Conservation (phyloP, 2,797 vertebrate species). For the Distichodus sexfasciatus region DNA sequence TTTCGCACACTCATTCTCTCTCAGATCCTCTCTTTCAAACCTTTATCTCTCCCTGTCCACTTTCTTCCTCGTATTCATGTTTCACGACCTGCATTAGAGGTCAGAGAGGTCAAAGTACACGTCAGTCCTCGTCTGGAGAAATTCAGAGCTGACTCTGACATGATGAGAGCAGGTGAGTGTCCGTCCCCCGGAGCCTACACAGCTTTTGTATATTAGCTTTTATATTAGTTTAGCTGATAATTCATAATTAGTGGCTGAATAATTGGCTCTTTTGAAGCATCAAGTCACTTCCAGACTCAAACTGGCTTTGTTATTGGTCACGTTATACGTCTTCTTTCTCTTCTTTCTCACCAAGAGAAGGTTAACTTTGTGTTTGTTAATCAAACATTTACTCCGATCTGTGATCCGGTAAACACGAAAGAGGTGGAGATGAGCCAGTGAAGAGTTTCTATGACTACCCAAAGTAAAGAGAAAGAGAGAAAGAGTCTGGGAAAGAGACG, state of each 20-base stretch:
- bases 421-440: not conserved
- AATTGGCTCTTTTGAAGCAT: not conserved
- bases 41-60: conserved; percentile 46
- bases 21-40: conserved; percentile 1
- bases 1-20: conserved; percentile 52
- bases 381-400: conserved; percentile 19
- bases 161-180: conserved; percentile 63
- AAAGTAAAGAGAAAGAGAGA: no score
- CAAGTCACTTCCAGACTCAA: not conserved
- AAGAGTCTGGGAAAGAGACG: conserved; percentile 1
- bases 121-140: conserved; percentile 61
- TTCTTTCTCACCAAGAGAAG: not conserved
- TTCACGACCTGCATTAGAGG: conserved; percentile 54
- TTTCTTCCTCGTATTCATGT: conserved; percentile 40
- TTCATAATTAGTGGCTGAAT: no score
- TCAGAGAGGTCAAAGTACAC: conserved; percentile 63
- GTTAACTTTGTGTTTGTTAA: conserved; percentile 2
- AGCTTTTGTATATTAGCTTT: conserved; percentile 1
- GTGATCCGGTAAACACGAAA: conserved; percentile 4
- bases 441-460: not conserved
- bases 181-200: conserved; percentile 28
- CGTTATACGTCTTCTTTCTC: not conserved
- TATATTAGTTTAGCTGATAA: no score
- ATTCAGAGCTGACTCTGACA: conserved; percentile 59
- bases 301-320: not conserved